phyloP scores from a whole-genome alignment of 2,113 vertebrate genomes.

The Orientallactaga bullata region DNA sequence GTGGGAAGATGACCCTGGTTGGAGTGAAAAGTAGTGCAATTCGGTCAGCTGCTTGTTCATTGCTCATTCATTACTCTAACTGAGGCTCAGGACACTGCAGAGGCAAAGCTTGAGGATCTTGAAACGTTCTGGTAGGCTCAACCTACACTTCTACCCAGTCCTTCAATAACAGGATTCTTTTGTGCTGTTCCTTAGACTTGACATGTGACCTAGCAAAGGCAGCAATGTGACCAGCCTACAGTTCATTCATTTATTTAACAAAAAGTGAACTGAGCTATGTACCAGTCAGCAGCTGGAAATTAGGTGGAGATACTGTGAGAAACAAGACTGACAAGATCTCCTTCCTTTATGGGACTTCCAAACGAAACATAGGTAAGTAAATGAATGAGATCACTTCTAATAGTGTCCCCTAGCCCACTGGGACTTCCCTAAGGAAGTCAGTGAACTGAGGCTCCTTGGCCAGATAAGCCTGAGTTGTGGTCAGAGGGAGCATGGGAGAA shows the following conservation, averaged over 20 bases:
- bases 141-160: background rate
- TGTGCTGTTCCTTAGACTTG: slow-evolving; percentile 47
- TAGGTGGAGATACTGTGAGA: background rate
- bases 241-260: slow-evolving; percentile 53
- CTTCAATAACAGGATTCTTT: slow-evolving; percentile 57
- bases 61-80: background rate
- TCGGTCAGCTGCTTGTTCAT: background rate
- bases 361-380: background rate
- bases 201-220: slow-evolving; percentile 59
- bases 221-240: background rate
- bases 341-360: background rate
- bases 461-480: background rate
- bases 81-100: background rate
- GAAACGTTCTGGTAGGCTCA: slow-evolving; percentile 1
- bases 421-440: background rate
- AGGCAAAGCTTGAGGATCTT: background rate
- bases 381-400: background rate
- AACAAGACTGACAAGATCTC: background rate
- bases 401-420: background rate
- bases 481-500: background rate
- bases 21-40: background rate
- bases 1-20: background rate
- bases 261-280: slow-evolving; percentile 27
- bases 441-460: background rate
- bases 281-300: background rate